Evolutionary conservation across 2,888 invertebrate species (phyloP).

Genomic region (Strigamia transsilvanica): DNA sequence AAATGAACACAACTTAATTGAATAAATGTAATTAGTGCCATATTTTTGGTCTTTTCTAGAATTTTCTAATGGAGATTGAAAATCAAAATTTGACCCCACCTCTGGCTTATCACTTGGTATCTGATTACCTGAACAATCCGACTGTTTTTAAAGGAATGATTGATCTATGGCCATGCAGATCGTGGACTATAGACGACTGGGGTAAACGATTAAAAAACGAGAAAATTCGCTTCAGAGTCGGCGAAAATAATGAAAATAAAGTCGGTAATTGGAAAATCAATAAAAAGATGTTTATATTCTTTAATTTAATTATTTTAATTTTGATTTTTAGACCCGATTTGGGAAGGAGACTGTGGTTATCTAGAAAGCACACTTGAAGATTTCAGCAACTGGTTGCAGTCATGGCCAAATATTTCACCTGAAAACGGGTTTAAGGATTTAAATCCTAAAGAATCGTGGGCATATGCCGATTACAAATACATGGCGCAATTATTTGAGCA

Average conservation of each 20-base stretch:
- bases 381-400: slow-evolving; percentile 68
- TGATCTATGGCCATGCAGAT: slow-evolving; percentile 55
- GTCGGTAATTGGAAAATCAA: neutral
- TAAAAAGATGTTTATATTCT: neutral
- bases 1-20: neutral
- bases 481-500: slow-evolving; percentile 74
- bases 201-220: slow-evolving; percentile 67
- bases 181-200: slow-evolving; percentile 69
- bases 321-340: slow-evolving; percentile 70
- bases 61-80: neutral
- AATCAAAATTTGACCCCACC: neutral
- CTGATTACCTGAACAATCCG: slow-evolving; percentile 50
- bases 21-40: neutral
- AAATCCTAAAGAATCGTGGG: slow-evolving; percentile 69
- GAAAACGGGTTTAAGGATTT: slow-evolving; percentile 57
- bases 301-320: neutral
- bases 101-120: neutral
- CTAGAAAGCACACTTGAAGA: slow-evolving; percentile 71
- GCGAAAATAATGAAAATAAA: slow-evolving; percentile 19
- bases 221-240: slow-evolving; percentile 54
- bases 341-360: slow-evolving; percentile 77
- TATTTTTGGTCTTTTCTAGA: neutral
- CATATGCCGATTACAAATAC: slow-evolving; percentile 87
- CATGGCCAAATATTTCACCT: slow-evolving; percentile 54
- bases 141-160: slow-evolving; percentile 54